A percentile compares a stretch with the other conserved stretches of the same genome.
Evolutionary conservation across 2,797 vertebrate species (phyloP).

Genomic region (Eulemur coronatus): DNA sequence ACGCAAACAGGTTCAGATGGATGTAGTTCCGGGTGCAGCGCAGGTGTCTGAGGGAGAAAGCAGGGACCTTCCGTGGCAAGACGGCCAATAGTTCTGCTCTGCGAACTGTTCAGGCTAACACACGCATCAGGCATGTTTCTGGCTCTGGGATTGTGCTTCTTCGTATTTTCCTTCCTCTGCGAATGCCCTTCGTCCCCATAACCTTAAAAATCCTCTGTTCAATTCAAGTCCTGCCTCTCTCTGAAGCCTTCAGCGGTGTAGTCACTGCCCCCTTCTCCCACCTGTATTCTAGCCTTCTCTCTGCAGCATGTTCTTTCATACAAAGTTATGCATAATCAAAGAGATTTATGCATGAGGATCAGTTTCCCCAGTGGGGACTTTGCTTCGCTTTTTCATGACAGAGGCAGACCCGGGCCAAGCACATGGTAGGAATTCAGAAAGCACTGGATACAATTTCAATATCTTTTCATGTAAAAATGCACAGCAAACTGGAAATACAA

Average conservation of each 20-base stretch:
- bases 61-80: not conserved
- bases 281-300: not conserved
- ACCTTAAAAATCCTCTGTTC: not conserved
- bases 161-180: not conserved
- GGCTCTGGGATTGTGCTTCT: not conserved
- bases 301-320: not conserved
- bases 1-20: constrained; percentile 93
- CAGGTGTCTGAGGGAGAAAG: constrained; percentile 87
- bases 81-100: accelerated
- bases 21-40: constrained; percentile 94
- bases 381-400: not conserved
- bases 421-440: not conserved
- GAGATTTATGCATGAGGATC: not conserved
- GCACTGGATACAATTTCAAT: not conserved
- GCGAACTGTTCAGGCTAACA: not conserved
- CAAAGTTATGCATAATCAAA: not conserved
- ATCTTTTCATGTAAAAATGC: not conserved
- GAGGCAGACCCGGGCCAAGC: not conserved
- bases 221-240: not conserved
- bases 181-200: not conserved
- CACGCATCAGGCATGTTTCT: accelerated
- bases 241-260: not conserved
- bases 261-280: not conserved
- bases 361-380: not conserved
- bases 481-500: not conserved